Conservation (phyloP, 2,888 invertebrate genomes). For the Osmoderma eremita region DNA sequence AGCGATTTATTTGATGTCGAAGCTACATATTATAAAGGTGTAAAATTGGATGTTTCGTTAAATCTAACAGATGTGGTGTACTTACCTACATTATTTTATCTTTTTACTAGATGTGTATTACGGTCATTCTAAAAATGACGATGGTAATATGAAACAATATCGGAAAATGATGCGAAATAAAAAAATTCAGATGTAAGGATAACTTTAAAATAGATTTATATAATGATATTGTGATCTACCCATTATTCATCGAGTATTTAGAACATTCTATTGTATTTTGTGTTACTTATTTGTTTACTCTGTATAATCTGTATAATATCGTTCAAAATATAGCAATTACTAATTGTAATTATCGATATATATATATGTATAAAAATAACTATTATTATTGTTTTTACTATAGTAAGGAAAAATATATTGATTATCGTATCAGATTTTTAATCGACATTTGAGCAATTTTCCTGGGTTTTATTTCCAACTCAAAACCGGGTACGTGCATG, state of each 20-base stretch:
- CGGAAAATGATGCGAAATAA: too few relatives aligned
- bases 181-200: too few relatives aligned
- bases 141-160: too few relatives aligned
- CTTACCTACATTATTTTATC: not conserved
- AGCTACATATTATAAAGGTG: not conserved
- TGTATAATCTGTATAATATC: constrained; percentile 25
- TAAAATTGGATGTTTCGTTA: not conserved
- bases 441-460: not conserved
- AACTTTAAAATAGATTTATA: too few relatives aligned
- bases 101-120: constrained; percentile 9
- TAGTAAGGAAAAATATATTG: constrained; percentile 19
- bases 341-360: constrained; percentile 30
- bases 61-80: constrained; percentile 10
- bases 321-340: constrained; percentile 18
- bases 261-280: too few relatives aligned
- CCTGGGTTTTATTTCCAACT: constrained; percentile 10
- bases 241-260: too few relatives aligned
- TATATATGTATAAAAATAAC: constrained; percentile 14
- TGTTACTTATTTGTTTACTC: not conserved
- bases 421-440: constrained; percentile 17
- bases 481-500: too few relatives aligned
- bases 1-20: not conserved
- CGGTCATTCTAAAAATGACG: not conserved
- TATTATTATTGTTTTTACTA: constrained; percentile 17
- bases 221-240: too few relatives aligned